Base-by-base conservation (phyloP, 2,797 vertebrate species). In the Melanotaenia nigrans region DNA sequence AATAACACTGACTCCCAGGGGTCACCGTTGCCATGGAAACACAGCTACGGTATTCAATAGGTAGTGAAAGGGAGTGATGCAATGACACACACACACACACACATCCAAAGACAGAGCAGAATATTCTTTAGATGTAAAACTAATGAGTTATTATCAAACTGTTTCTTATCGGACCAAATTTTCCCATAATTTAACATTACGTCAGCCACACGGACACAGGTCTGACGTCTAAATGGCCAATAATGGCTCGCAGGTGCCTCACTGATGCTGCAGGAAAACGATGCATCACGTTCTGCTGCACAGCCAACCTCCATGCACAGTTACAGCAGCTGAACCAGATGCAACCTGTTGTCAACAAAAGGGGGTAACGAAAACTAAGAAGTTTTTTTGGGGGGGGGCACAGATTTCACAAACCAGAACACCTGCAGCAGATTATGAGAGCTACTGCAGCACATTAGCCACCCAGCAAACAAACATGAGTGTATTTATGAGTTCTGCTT, bases 1-100 rank as follows among this genome's bases (percentile, higher is more conserved):
- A 87, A 93, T 80, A 92, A 91, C 90, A 91, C 83, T 77, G 84
- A 91, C 87, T 95, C 94, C 85, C 90, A 88, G 83, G 90, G 94
- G 94, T 94, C 93, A 94, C 86, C 36, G 92, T 95, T 93, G 80
- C 90, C 93, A 93, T 95, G 93, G 94, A 91, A 94, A 95, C 94
- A 89, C 87, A 89, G 92, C 92, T 93, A 84, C 87, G 81, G 90
- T 90, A 93, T 94, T 94, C 89, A 92, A 91, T 90, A 87, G 92
- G 89, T 92, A 91, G 85, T 93, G 90, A 93, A 93, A 92, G 86
- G 79, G 91, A 94, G 86, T 71, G 90, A 90, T 87, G 66, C 88
- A 61, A 84, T 78, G 68, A 78, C 77, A 84, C 75, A 75, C 32
- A 33, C 32, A 30, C 32, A 32, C 32, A 72, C 70, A 60, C 35